phyloP scores from a whole-genome alignment of 2,888 invertebrate genomes.

The Latrodectus elegans region DNA sequence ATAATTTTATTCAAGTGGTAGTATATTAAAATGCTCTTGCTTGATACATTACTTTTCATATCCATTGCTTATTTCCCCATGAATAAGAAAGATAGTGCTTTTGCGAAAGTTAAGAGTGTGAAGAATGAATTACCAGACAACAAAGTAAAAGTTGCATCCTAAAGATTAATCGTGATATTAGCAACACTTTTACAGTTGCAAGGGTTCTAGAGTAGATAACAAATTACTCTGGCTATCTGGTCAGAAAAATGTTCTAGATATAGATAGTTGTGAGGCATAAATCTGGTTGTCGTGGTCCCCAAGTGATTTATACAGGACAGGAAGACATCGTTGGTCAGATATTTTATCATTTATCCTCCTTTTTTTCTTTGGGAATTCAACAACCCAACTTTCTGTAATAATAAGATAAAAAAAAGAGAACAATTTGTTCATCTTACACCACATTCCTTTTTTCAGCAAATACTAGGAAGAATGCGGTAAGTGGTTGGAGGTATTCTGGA shows the following conservation, averaged over 20 bases:
- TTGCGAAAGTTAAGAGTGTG: conserved; percentile 36
- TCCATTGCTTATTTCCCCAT: conserved; percentile 1
- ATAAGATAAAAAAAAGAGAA: conserved; percentile 38
- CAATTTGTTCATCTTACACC: conserved; percentile 16
- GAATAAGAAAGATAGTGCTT: conserved; percentile 54
- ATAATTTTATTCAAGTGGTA: too few species aligned
- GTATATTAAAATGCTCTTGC: background rate
- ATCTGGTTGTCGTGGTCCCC: conserved; percentile 53
- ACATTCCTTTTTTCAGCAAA: conserved; percentile 53
- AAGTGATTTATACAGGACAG: conserved; percentile 59
- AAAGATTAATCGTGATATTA: conserved; percentile 66
- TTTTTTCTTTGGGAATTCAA: conserved; percentile 56
- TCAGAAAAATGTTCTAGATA: conserved; percentile 64
- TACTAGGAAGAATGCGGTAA: conserved; percentile 57
- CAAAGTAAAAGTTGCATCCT: conserved; percentile 24
- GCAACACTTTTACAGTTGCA: conserved; percentile 60
- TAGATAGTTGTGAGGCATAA: conserved; percentile 52
- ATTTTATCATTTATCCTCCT: conserved; percentile 57
- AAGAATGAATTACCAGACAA: conserved; percentile 46
- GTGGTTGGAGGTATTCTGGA: conserved; percentile 58
- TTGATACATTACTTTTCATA: background rate
- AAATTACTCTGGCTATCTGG: conserved; percentile 62
- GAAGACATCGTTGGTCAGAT: conserved; percentile 57
- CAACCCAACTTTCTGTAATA: conserved; percentile 42
- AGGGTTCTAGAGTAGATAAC: conserved; percentile 48